These are phyloP conservation scores for Uropsilus gracilis DNA, from an alignment of 2,113 vertebrate species.

Conservation along the genomic window DNA sequence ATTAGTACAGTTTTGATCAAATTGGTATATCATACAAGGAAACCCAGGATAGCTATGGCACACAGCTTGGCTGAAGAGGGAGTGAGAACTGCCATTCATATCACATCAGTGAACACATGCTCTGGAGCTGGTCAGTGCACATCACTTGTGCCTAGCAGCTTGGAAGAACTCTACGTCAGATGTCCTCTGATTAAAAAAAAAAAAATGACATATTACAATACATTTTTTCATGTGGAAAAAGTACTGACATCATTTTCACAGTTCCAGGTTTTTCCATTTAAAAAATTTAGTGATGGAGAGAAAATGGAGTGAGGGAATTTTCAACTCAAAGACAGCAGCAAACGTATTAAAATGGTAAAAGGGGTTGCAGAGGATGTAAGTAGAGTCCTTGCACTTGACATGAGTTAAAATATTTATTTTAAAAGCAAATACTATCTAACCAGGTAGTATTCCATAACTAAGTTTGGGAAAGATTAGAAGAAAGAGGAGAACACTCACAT, in stretches of 20 bases:
- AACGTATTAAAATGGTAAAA: neutral
- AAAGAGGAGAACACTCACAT: neutral
- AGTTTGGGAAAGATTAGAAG: neutral
- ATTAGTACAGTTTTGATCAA: neutral
- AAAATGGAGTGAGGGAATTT: neutral
- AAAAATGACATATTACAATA: neutral
- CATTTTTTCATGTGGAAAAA: neutral
- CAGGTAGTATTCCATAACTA: neutral
- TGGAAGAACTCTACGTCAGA: neutral
- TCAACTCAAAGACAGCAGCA: neutral
- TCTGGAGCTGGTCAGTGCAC: too few species aligned
- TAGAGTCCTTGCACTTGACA: too few species aligned
- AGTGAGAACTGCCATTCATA: neutral
- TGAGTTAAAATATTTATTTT: neutral
- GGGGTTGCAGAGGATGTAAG: neutral
- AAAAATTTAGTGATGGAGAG: slow-evolving; percentile 6
- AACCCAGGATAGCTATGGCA: rapidly evolving
- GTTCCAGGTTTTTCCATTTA: neutral
- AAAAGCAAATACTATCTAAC: neutral
- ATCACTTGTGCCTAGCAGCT: rapidly evolving
- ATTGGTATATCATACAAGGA: rapidly evolving
- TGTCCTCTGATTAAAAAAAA: neutral
- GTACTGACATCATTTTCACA: neutral
- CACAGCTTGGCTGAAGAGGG: rapidly evolving
- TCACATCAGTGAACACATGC: neutral